Evolutionary conservation across 2,797 vertebrate genomes (phyloP).

Genomic region (Ambastaia sidthimunki): DNA sequence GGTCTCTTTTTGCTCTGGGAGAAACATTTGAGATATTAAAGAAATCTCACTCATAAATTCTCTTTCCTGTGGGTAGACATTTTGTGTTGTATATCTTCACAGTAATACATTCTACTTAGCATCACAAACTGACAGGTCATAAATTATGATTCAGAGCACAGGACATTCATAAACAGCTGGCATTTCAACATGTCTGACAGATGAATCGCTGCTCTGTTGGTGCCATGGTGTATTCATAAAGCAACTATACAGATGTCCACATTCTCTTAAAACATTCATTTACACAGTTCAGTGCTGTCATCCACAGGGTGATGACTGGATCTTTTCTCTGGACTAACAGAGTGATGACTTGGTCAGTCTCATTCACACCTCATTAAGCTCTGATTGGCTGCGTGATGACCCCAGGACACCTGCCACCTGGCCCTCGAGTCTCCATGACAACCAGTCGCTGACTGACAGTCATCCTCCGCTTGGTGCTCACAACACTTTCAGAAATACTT

Average conservation of each 20-base stretch:
- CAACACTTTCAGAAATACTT: slow-evolving; percentile 28
- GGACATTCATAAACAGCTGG: slow-evolving; percentile 44
- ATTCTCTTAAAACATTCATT: slow-evolving; percentile 56
- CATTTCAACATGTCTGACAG: slow-evolving; percentile 46
- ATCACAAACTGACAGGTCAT: slow-evolving; percentile 35
- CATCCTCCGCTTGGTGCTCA: slow-evolving; percentile 23
- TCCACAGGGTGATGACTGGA: slow-evolving; percentile 53
- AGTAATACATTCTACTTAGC: slow-evolving; percentile 36
- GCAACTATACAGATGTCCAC: slow-evolving; percentile 31
- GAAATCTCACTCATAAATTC: background rate
- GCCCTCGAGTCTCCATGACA: slow-evolving; percentile 55
- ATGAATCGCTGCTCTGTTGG: slow-evolving; percentile 24
- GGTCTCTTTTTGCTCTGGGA: too few species aligned
- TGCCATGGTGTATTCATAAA: slow-evolving; percentile 22
- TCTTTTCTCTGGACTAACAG: slow-evolving; percentile 39
- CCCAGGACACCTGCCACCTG: slow-evolving; percentile 59
- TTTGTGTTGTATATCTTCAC: background rate
- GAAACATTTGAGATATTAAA: background rate
- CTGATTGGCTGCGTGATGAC: slow-evolving; percentile 59
- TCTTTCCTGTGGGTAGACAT: slow-evolving; percentile 2
- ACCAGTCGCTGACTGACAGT: slow-evolving; percentile 51
- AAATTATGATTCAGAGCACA: slow-evolving; percentile 47
- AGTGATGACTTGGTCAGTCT: slow-evolving; percentile 53
- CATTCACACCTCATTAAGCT: slow-evolving; percentile 59
- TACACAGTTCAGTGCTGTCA: slow-evolving; percentile 46